Conservation (phyloP, 2,797 vertebrate species). For the Phoxinus dragarum region DNA sequence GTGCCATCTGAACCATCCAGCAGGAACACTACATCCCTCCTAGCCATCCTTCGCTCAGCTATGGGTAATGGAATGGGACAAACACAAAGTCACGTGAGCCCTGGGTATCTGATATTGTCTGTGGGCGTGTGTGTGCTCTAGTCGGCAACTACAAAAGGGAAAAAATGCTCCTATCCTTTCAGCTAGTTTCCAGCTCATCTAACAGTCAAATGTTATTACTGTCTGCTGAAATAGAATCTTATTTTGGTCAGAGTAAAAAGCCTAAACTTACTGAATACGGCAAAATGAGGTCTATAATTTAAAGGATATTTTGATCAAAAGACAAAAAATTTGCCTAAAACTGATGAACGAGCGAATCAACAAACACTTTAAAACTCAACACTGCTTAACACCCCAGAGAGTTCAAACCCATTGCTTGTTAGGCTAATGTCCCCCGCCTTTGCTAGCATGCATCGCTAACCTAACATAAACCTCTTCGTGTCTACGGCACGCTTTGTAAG, state of each 20-base stretch:
- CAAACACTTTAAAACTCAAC: neutral
- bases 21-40: constrained; percentile 60
- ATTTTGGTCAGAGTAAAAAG: neutral
- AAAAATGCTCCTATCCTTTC: neutral
- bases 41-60: constrained; percentile 38
- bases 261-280: neutral
- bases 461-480: neutral
- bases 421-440: neutral
- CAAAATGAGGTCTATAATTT: neutral
- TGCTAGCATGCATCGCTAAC: neutral
- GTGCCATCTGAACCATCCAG: constrained; percentile 79
- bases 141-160: neutral
- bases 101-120: neutral
- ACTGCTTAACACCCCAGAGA: neutral
- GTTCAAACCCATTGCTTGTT: neutral
- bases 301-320: neutral
- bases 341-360: neutral
- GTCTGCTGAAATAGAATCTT: neutral
- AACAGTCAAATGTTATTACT: neutral
- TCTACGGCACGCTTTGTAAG: neutral
- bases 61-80: constrained; percentile 1
- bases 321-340: neutral
- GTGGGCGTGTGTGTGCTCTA: neutral
- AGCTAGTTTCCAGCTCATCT: neutral
- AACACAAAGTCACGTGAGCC: constrained; percentile 20